Conservation (phyloP, 1,140 invertebrate genomes). For the Drosophila ambigua region DNA sequence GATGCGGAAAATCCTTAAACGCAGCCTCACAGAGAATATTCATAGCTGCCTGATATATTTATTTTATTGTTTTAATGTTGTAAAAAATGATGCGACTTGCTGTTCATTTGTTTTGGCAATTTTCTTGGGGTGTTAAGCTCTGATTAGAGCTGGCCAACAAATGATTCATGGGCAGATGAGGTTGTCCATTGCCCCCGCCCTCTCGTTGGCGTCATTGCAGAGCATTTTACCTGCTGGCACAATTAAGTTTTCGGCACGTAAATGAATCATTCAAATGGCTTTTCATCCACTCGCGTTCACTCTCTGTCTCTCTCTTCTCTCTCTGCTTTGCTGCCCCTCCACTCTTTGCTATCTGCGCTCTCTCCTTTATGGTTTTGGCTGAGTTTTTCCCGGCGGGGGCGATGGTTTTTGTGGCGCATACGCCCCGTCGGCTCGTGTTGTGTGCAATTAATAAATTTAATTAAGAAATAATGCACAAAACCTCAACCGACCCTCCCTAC, state of each 20-base stretch:
- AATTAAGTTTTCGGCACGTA: slow-evolving; percentile 63
- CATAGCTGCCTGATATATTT: too few relatives aligned
- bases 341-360: not conserved
- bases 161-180: not conserved
- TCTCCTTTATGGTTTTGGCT: slow-evolving; percentile 6
- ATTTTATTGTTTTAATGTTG: too few relatives aligned
- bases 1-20: slow-evolving; percentile 15
- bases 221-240: slow-evolving; percentile 37
- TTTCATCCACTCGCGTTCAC: slow-evolving; percentile 22
- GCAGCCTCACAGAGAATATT: too few relatives aligned
- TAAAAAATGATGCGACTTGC: too few relatives aligned
- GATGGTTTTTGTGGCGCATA: slow-evolving; percentile 47
- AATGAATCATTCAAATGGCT: slow-evolving; percentile 68
- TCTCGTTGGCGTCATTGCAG: slow-evolving; percentile 37
- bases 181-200: slow-evolving; percentile 11
- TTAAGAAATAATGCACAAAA: slow-evolving; percentile 75
- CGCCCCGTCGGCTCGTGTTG: slow-evolving; percentile 67
- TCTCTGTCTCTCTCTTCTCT: slow-evolving; percentile 7
- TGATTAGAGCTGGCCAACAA: slow-evolving; percentile 6
- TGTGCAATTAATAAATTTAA: slow-evolving; percentile 83
- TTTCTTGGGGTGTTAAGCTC: slow-evolving; percentile 3
- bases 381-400: slow-evolving; percentile 24
- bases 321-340: too few relatives aligned
- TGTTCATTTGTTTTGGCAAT: not conserved
- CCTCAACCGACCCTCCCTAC: not conserved